Evolutionary conservation across 2,888 invertebrate species (phyloP), one percentile per base, ranked within the genome.

Genomic region (Tridacna crocea): DNA sequence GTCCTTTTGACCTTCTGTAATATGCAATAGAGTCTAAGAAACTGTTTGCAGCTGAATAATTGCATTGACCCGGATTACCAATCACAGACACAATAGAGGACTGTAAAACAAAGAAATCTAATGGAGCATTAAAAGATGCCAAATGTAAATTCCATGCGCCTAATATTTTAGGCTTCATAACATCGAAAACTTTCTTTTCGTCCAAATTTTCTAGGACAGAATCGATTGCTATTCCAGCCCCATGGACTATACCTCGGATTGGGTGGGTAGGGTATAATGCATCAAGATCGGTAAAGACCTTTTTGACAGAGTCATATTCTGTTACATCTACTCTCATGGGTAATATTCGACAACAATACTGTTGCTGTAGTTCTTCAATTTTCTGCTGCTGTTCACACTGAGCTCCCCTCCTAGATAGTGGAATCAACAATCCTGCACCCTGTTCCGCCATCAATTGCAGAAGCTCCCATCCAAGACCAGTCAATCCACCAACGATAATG

Each of bases 381-480:
- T 78, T 79, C 19, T 63, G 51, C n/a, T 24, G 17, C 70, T 83
- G 82, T 13, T 83, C 82, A 3, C 36, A 48, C 8, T 72, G 60
- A 6, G 76, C 78, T 13, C 36, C 58, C 24, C 87, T 77, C 65
- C 90, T 81, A 47, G 83, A 83, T 17, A 90, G 19, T 51, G 86
- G 84, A 13, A 70, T 83, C 6, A 90, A 76, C 27, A 65, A 51
- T 15, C 89, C 87, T n/a, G 89, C 91, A 0, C 89, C 89, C 58
- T 80, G 79, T 74, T 85, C 78, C 12, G 88, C 87, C 51, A 91
- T 58, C 22, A 82, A 79, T 19, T 79, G 77, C 3, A 87, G 78
- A 17, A 83, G 51, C 24, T 87, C 85, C 89, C 91, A 89, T 12
- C 91, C 91, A 12, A 91, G 83, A 0, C 91, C 91, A 13, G 89